Evolutionary conservation across 2,888 invertebrate genomes (phyloP).

Genomic region (Andrena bicolor): DNA sequence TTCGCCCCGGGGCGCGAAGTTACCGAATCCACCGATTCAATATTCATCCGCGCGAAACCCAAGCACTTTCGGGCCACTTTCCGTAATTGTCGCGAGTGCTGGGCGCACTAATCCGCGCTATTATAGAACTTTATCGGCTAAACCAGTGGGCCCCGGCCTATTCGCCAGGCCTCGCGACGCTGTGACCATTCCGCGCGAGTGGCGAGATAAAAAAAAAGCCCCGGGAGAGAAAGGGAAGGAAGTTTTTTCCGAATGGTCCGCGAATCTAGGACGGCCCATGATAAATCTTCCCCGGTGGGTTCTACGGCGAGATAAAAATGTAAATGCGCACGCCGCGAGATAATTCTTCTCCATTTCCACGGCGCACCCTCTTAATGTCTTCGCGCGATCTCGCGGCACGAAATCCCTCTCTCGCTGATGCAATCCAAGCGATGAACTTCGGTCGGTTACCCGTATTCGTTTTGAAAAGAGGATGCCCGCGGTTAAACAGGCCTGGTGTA

Average conservation of each 20-base stretch:
- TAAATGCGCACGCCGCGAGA: conserved; percentile 33
- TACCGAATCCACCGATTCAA: conserved; percentile 54
- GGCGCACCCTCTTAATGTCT: neutral
- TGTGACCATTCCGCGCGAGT: conserved; percentile 24
- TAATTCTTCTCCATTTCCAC: conserved; percentile 34
- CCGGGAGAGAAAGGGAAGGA: neutral
- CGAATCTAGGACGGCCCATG: conserved; percentile 58
- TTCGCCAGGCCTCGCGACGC: conserved; percentile 55
- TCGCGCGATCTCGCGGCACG: neutral
- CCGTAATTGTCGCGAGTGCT: conserved; percentile 57
- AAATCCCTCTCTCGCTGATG: neutral
- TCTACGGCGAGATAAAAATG: conserved; percentile 60
- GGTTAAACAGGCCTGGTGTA: neutral
- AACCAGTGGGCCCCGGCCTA: conserved; percentile 55
- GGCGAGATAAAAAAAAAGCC: conserved; percentile 8
- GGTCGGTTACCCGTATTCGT: neutral
- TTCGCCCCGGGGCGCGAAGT: conserved; percentile 25
- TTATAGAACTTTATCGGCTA: conserved; percentile 67
- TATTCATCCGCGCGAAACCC: conserved; percentile 51
- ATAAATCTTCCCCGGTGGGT: conserved; percentile 56
- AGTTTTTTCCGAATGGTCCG: conserved; percentile 28
- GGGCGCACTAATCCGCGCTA: conserved; percentile 63
- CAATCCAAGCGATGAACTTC: neutral
- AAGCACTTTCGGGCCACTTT: conserved; percentile 46
- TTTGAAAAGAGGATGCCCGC: neutral